Evolutionary conservation across 2,888 invertebrate species (phyloP), one percentile per base, ranked within the genome.

Genomic region (Carterocephalus palaemon): DNA sequence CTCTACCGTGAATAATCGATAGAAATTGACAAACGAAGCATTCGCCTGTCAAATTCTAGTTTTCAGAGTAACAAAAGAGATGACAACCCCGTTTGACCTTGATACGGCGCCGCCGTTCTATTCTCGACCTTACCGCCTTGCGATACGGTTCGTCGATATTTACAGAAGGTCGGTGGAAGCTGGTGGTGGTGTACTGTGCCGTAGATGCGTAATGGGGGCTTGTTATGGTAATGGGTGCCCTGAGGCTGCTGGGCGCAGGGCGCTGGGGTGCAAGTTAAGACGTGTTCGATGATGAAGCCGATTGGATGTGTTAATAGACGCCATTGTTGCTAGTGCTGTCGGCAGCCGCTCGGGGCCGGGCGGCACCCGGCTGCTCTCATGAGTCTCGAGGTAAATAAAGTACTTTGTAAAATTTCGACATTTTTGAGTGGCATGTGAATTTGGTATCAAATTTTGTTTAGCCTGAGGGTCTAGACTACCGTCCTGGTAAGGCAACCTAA

Each of bases 1-100:
- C 77, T 76, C 62, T 70, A 62, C 73, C 72, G 76, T 69, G 64
- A 63, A 68, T 86, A 87, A 87, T 86, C 87, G 78, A 86, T 81
- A 70, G 70, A 74, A 75, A 85, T 86, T 85, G 86, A 83, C 85
- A 85, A 87, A 86, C 86, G 86, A 87, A 85, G 78, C 87, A 67
- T 82, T 84, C 78, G 71, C 52, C 81, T 81, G 86, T 77, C 82
- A 85, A 86, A 86, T 86, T 84, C 77, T 78, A 86, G 85, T 86
- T 85, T 79, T 74, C 70, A 60, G 59, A 63, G 67, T 60, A 62
- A 74, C 75, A 74, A 74, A 71, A 74, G 70, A 63, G 54, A 56
- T 51, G 39, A 50, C 68, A 63, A 61, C 49, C 26, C 56, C 57
- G 47, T 13, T 51, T 34, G 47, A 49, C 42, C 10, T n/a, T 34